Percentiles rank a stretch among this genome's conserved stretches.
phyloP scores from a whole-genome alignment of 2,888 invertebrate species.

The Drosophila diplacantha region DNA sequence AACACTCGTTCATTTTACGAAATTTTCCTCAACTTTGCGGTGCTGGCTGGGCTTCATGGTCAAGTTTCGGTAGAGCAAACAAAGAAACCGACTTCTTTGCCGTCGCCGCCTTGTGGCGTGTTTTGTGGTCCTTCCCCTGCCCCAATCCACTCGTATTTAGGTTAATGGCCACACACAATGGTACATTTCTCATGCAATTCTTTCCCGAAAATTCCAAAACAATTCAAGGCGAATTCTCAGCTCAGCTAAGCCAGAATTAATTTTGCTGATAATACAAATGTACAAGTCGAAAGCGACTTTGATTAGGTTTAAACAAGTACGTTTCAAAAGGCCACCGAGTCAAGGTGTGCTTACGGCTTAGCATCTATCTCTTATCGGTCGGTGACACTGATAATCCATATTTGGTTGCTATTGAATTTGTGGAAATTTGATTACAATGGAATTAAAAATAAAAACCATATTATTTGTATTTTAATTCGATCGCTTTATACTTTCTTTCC shows the following conservation, averaged over 20 bases:
- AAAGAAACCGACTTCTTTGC: conserved; percentile 30
- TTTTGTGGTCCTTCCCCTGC: conserved; percentile 1
- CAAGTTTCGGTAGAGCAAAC: conserved; percentile 35
- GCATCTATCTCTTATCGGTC: too few species aligned
- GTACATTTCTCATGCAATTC: conserved; percentile 1
- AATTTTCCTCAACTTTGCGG: conserved; percentile 41
- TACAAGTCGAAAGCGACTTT: conserved; percentile 23
- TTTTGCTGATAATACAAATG: too few species aligned
- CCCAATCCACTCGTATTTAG: conserved; percentile 20
- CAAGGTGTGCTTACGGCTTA: too few species aligned
- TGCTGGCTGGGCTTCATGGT: conserved; percentile 29
- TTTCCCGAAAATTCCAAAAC: not conserved
- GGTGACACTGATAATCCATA: too few species aligned
- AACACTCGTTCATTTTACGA: conserved; percentile 20
- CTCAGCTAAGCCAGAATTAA: conserved; percentile 5
- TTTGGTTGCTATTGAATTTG: too few species aligned
- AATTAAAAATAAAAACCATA: not conserved
- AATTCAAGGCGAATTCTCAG: conserved; percentile 2
- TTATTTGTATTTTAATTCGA: too few species aligned
- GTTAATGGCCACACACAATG: conserved; percentile 27
- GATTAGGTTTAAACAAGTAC: conserved; percentile 54
- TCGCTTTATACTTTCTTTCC: too few species aligned
- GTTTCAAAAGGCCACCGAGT: too few species aligned
- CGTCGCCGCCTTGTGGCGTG: conserved; percentile 18
- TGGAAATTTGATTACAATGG: conserved; percentile 2